Base-by-base conservation (phyloP, 2,797 vertebrate species). In the Mastacembelus armatus region DNA sequence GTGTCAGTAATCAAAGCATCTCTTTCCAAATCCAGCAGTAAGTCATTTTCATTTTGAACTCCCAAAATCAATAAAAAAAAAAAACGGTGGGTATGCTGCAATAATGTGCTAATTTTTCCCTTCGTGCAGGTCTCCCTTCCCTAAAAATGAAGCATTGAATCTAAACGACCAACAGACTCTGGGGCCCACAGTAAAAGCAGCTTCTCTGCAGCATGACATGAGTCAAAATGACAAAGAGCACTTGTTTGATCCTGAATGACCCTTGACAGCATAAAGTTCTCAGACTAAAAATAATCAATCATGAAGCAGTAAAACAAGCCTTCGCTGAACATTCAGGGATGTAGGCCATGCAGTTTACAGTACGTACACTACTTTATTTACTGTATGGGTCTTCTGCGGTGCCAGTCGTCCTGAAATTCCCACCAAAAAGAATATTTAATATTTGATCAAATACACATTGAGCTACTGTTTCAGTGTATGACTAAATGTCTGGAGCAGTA, bases 71-170 rank as follows among this genome's bases (percentile, higher is more conserved):
- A 2, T 32, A 1, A 39, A n/a, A n/a, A n/a, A n/a, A n/a, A n/a
- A n/a, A n/a, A 26, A 27, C 7, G 1, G 21, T 2, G 8, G 6
- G 52, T 14, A 19, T n/a, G 8, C 7, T 7, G 24, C 4, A 7
- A 5, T 32, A 4, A 11, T 12, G 2, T 40, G 2, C 52, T n/a
- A 33, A 4, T 3, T 22, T 54, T 38, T 54, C 11, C 4, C 14
- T 15, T 45, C 43, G 60, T 50, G 16, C 88, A 97, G 96, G 92
- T 93, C 92, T 65, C 89, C 94, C 69, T 92, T 93, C 29, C 90
- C 95, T 55, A 95, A 95, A 86, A 94, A 95, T 61, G 93, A 95
- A 66, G 90, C 86, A 1, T 88, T 95, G 88, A 94, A 91, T 84
- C 88, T 91, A 30, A 94, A 93, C 38, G 94, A 95, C 60, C 92